Percentiles rank a stretch among this genome's conserved stretches.
phyloP scores from a whole-genome alignment of 2,888 invertebrate species.

The Cybosia mesomella region DNA sequence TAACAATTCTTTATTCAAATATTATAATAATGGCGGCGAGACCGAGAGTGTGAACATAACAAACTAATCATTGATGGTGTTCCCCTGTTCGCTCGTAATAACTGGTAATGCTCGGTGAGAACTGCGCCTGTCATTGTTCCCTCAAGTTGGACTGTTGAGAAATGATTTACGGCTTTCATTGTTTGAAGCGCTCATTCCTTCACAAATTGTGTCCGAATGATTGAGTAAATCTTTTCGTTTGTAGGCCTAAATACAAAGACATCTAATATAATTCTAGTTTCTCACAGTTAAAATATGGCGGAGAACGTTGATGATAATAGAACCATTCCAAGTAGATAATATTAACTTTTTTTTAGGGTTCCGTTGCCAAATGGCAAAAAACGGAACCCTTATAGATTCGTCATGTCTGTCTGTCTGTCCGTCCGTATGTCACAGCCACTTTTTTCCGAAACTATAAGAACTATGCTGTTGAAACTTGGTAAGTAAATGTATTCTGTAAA shows the following conservation, averaged over 20 bases:
- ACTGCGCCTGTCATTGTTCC: constrained; percentile 1
- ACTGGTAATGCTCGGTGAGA: background rate
- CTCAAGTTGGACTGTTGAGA: background rate
- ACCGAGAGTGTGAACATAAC: constrained; percentile 32
- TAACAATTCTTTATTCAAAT: constrained; percentile 19
- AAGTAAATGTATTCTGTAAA: too few species aligned
- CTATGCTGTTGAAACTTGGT: too few species aligned
- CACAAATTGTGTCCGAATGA: constrained; percentile 1
- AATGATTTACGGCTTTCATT: constrained; percentile 5
- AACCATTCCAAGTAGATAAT: background rate
- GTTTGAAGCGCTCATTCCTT: background rate
- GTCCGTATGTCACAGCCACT: too few species aligned
- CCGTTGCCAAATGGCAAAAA: too few species aligned
- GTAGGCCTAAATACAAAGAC: background rate
- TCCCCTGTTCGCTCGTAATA: constrained; percentile 18
- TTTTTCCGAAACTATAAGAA: too few species aligned
- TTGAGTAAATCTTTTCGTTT: background rate
- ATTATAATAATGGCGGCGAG: constrained; percentile 13
- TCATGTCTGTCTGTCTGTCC: too few species aligned
- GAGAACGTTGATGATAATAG: background rate
- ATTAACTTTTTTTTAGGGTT: too few species aligned
- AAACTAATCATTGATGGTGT: constrained; percentile 27
- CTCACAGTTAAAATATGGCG: background rate
- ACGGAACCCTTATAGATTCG: too few species aligned
- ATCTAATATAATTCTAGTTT: background rate